phyloP scores from a whole-genome alignment of 2,888 invertebrate species.

The Leptinotarsa juncta region DNA sequence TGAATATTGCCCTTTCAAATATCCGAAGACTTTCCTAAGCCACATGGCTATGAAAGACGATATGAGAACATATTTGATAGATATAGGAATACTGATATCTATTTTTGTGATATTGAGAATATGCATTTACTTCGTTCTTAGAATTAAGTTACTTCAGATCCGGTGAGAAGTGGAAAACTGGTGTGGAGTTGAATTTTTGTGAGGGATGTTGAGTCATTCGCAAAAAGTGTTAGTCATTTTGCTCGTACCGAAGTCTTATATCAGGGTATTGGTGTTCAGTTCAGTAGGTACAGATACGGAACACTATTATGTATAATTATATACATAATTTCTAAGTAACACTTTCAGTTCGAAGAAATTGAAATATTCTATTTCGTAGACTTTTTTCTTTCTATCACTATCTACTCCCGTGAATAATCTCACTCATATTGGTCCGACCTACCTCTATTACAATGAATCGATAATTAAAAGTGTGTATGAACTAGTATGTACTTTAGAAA shows the following conservation, averaged over 20 bases:
- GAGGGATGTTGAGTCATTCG: not conserved
- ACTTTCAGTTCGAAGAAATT: no score
- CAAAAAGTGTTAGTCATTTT: not conserved
- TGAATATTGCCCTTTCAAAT: constrained; percentile 85
- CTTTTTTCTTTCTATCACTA: no score
- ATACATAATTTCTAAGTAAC: no score
- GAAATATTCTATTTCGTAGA: no score
- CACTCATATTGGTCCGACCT: no score
- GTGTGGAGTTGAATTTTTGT: not conserved
- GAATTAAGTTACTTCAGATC: constrained; percentile 74
- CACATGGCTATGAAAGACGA: constrained; percentile 86
- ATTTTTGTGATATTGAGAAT: constrained; percentile 84
- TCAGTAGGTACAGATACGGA: not conserved
- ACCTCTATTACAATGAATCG: no score
- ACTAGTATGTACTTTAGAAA: no score
- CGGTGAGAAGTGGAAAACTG: constrained; percentile 41
- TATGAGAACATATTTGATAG: constrained; percentile 77
- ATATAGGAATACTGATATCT: constrained; percentile 83
- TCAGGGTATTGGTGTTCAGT: no score
- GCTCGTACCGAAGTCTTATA: no score
- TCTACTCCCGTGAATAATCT: no score
- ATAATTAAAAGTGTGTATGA: no score
- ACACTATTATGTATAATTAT: not conserved
- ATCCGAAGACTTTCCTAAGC: constrained; percentile 84
- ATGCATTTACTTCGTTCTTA: constrained; percentile 84